These are phyloP conservation scores for Coracias cyanogaster DNA, from an alignment of 2,797 vertebrate genomes.

Conservation along the genomic window DNA sequence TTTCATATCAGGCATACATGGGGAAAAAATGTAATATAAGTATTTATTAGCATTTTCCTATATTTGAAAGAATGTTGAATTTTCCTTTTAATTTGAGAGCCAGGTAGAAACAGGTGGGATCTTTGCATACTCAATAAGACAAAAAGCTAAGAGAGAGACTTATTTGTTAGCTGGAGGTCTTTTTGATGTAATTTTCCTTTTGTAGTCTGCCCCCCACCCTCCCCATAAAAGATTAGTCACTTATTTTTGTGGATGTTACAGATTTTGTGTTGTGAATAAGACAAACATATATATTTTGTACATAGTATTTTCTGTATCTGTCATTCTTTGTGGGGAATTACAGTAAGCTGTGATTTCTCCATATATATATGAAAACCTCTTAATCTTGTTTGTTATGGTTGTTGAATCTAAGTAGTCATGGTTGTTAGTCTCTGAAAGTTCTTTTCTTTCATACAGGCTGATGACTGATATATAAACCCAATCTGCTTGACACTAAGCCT, in stretches of 20 bases:
- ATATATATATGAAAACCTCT: background rate
- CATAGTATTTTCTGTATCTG: background rate
- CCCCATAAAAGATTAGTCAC: fast-evolving
- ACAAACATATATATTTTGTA: background rate
- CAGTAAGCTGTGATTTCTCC: background rate
- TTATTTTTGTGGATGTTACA: background rate
- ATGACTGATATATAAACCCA: background rate
- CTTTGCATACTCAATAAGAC: background rate
- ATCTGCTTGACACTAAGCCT: background rate
- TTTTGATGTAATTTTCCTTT: background rate
- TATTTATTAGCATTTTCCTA: background rate
- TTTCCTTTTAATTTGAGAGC: background rate
- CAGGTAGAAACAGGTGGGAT: background rate
- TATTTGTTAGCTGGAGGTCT: background rate
- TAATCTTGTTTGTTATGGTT: background rate
- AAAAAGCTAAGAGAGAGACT: background rate
- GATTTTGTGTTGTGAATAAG: background rate
- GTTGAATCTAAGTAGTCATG: background rate
- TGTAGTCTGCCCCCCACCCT: background rate
- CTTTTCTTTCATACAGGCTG: background rate
- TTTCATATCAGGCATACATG: background rate
- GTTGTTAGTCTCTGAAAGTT: background rate
- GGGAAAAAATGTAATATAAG: background rate
- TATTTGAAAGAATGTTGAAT: background rate
- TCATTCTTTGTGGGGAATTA: background rate